Evolutionary conservation across 2,113 vertebrate genomes (phyloP).

Genomic region (Alligator sinensis): DNA sequence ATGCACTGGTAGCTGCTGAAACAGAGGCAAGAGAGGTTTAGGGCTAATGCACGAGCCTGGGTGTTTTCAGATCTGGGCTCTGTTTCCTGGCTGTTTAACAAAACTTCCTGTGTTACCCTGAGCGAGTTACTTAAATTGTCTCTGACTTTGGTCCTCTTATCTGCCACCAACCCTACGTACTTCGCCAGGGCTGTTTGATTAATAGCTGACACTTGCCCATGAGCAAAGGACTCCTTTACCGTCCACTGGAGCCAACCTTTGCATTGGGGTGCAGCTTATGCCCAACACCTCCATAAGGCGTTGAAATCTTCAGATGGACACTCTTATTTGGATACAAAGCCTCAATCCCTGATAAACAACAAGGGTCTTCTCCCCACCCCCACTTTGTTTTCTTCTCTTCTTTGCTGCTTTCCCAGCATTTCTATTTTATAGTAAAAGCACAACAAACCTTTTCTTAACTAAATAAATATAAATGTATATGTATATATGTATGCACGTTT

Average conservation of each 20-base stretch:
- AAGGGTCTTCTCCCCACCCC: background rate
- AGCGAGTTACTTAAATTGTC: background rate
- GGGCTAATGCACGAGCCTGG: too few relatives aligned
- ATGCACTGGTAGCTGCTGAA: too few relatives aligned
- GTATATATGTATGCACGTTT: too few relatives aligned
- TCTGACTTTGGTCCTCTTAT: background rate
- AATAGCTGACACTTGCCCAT: background rate
- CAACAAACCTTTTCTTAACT: background rate
- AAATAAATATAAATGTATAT: too few relatives aligned
- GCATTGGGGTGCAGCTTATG: background rate
- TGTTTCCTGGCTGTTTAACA: background rate
- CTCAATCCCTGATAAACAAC: background rate
- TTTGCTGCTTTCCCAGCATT: background rate
- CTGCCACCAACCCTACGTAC: background rate
- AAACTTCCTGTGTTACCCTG: background rate
- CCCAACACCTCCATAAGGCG: background rate
- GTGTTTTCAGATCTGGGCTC: background rate
- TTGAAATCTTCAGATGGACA: background rate
- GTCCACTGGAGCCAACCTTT: background rate
- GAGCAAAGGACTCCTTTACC: too few relatives aligned
- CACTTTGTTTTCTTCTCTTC: background rate
- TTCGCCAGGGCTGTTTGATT: background rate
- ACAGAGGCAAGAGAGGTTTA: too few relatives aligned
- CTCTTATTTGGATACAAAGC: background rate
- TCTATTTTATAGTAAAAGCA: background rate